Evolutionary conservation across 2,113 vertebrate species (phyloP), one percentile per base, ranked within the genome.

Genomic region (Sapayoa aenigma): DNA sequence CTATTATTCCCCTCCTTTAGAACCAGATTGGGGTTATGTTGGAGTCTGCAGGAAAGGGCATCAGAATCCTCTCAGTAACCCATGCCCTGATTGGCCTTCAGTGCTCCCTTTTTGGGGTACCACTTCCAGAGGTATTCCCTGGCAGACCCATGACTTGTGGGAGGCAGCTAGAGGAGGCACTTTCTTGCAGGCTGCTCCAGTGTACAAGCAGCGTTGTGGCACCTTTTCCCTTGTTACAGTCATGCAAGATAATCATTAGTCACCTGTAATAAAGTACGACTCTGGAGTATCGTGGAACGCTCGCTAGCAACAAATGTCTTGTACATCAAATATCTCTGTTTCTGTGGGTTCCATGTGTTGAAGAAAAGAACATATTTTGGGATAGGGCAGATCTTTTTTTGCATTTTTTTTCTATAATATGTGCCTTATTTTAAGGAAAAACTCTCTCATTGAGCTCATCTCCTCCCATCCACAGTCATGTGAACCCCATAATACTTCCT

Each of bases 1-100:
- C 77, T 49, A 73, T 95, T 97, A 91, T 96, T 89, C 58, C 2
- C 1, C 74, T 79, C 77, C 62, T 95, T 85, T 87, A 87, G 66
- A 58, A 17, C 49, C 81, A 62, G 58, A 53, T 3, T 68, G 89
- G 84, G 58, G 22, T 95, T 62, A 4, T 66, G 80, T 44, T 58
- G 16, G 55, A 85, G 41, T 12, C 89, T 37, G 19, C 14, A 89
- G 81, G 47, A 95, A 95, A 95, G 60, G 81, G 69, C 93, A 84
- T 5, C 56, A 75, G 74, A 37, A 75, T 37, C 49, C 22, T 78
- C 52, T 53, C 60, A 84, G 41, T 52, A 56, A 65, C 20, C 24
- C 22, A 19, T 24, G 41, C 12, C 78, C 76, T 90, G 59, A 6
- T 3, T 1, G 2, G 46, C 22, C 23, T 37, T 75, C 13, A 4